Base-by-base conservation (phyloP, 2,113 vertebrate genomes). In the Tragelaphus scriptus region DNA sequence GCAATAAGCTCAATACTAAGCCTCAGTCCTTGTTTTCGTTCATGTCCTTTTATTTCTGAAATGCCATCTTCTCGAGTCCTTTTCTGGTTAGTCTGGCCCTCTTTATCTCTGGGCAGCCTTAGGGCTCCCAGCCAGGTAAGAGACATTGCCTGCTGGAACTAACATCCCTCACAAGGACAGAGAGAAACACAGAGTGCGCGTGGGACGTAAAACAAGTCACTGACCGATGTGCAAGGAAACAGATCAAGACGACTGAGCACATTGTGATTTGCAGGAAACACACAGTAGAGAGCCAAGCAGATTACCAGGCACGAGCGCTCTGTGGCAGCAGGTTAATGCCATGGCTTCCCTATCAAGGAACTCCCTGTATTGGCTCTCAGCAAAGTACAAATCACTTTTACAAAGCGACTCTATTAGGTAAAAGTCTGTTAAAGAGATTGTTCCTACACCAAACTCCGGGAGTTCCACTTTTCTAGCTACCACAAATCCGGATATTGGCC, bases 171-270 rank as follows among this genome's bases (percentile, higher is more conserved):
- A 90, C 80, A 59, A 92, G 63, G 8, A 36, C 0, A 14, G 36
- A 58, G 65, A 97, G 94, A 97, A 96, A 97, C 79, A 82, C 96
- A 90, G 47, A 97, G 89, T 87, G 59, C 0, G 68, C 95, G 86
- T 89, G 40, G 92, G 97, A 95, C 77, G 81, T 91, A 86, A 98
- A 98, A 89, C 61, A 87, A 81, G 89, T 65, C 53, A 68, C 51
- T 95, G 87, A 86, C 68, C 80, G 63, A 82, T 53, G 63, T 94
- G 68, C 95, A 79, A 96, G 95, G 79, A 97, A 97, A 97, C 77
- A 71, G 12, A 97, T 80, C 53, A 51, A 81, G 63, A 63, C 63
- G 86, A 94, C 71, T 92, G 93, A 80, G 88, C 94, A 80, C n/a
- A 2, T 17, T 71, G 36, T 40, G 12, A 53, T 82, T 86, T 88